phyloP scores from a whole-genome alignment of 2,797 vertebrate species.

The Gadopsis marmoratus region DNA sequence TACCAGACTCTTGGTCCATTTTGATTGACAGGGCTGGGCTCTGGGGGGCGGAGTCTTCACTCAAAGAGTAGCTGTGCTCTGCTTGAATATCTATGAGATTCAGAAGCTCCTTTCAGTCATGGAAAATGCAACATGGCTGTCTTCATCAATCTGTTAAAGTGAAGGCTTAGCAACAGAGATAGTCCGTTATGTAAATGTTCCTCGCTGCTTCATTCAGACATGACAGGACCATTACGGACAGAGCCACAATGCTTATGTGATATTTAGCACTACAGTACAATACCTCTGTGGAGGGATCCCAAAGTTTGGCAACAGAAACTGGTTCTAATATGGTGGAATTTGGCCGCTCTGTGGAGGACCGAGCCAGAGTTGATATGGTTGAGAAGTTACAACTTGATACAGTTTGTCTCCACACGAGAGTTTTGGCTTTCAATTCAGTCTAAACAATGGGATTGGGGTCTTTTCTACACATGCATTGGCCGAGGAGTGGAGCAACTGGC shows the following conservation, averaged over 20 bases:
- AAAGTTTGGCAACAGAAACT: conserved; percentile 32
- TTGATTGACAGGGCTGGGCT: conserved; percentile 95
- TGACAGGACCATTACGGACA: too few relatives aligned
- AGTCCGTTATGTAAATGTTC: background rate
- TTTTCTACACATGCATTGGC: conserved; percentile 36
- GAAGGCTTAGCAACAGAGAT: background rate
- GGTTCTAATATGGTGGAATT: conserved; percentile 28
- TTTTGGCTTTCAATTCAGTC: conserved; percentile 32
- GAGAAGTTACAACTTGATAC: conserved; percentile 32
- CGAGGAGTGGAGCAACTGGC: conserved; percentile 35
- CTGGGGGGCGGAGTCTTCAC: conserved; percentile 97
- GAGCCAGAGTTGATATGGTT: conserved; percentile 40
- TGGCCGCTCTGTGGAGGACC: conserved; percentile 19
- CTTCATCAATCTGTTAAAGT: conserved; percentile 3
- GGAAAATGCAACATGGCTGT: conserved; percentile 22
- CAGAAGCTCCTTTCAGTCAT: conserved; percentile 51
- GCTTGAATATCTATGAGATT: conserved; percentile 92
- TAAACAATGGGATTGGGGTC: conserved; percentile 32
- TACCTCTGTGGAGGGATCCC: conserved; percentile 4
- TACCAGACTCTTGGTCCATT: conserved; percentile 93
- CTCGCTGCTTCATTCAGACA: background rate
- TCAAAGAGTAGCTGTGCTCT: conserved; percentile 98
- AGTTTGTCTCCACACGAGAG: conserved; percentile 16
- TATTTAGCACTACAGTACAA: background rate
- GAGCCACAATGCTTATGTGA: too few relatives aligned